Base-by-base conservation (phyloP, 2,113 vertebrate genomes). In the Myocastor coypus region DNA sequence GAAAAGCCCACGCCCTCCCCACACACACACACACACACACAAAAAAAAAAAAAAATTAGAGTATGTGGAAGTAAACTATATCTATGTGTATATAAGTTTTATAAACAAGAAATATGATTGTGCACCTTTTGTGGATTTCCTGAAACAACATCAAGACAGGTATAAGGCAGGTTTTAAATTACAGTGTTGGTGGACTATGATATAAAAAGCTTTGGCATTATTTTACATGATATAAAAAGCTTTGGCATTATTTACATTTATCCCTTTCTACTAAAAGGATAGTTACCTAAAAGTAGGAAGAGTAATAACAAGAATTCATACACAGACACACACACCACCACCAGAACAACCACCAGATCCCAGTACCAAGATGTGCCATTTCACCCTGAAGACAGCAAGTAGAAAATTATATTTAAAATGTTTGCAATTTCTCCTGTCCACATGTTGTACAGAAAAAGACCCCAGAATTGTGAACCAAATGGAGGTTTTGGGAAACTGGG, bases 41-140 rank as follows among this genome's bases (percentile, higher is more conserved):
- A 55, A 16, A 16, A 4, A 4, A 57, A 57, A 71, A 89, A 94
- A 87, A 68, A 80, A 77, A 4, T 81, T 40, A 94, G 34, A 88
- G 68, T 80, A 93, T 80, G 7, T 78, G 17, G 40, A 96, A 95
- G 92, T 85, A 92, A 91, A 93, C 91, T 78, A 32, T 59, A 92
- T n/a, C 61, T 91, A 4, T n/a, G 34, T 63, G 50, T 77, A 59
- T 84, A 77, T 87, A 84, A 90, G 73, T 93, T 88, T 82, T 68
- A 40, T 75, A 92, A 91, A 64, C 66, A 88, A 78, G 32, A 40
- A 96, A 73, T 34, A 95, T 57, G 81, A 61, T 55, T 80, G 10
- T 61, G 37, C 57, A 73, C 50, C 92, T 80, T 83, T 24, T 89
- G 42, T 0, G 10, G 34, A 85, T 90, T 92, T 78, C 68, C 42